A percentile compares a stretch with the other conserved stretches of the same genome.
These are phyloP conservation scores for Brachyhypopomus occidentalis DNA, from an alignment of 2,113 vertebrate species.

Conservation along the genomic window DNA sequence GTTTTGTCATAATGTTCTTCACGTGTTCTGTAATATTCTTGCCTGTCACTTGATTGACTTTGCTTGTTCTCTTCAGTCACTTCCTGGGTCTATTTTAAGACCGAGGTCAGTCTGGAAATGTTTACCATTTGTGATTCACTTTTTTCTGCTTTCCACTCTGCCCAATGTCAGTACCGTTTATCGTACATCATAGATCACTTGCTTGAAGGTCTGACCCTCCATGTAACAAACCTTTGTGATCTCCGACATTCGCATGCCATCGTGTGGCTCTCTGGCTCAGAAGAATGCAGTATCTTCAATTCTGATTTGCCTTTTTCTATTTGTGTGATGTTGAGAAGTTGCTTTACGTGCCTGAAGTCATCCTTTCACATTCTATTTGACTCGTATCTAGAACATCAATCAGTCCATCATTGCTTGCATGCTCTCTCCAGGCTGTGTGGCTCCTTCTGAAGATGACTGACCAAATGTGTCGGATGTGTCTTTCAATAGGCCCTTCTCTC, in stretches of 20 bases:
- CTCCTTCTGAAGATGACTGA: background rate
- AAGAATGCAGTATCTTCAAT: constrained; percentile 28
- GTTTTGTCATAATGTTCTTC: constrained; percentile 55
- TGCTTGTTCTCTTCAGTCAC: constrained; percentile 39
- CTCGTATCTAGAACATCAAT: background rate
- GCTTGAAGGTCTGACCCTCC: constrained; percentile 59
- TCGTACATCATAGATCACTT: constrained; percentile 62
- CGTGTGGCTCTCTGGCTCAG: constrained; percentile 16
- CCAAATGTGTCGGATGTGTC: too few relatives aligned
- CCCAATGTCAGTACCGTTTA: constrained; percentile 63
- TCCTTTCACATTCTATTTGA: constrained; percentile 20
- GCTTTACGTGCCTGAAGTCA: constrained; percentile 5
- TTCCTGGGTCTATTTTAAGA: constrained; percentile 60
- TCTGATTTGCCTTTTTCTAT: constrained; percentile 10
- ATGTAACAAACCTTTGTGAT: constrained; percentile 37
- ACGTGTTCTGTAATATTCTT: constrained; percentile 55
- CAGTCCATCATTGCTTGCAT: background rate
- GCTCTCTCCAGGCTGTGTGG: too few relatives aligned
- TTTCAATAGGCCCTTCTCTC: too few relatives aligned
- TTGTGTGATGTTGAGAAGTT: background rate
- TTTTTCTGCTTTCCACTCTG: constrained; percentile 49
- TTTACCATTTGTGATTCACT: constrained; percentile 61
- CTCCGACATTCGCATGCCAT: constrained; percentile 22
- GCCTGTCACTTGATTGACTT: constrained; percentile 42
- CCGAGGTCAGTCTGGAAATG: constrained; percentile 61